These are phyloP conservation scores for Melikaiella ostensackeni DNA, from an alignment of 2,888 invertebrate genomes.

Conservation along the genomic window DNA sequence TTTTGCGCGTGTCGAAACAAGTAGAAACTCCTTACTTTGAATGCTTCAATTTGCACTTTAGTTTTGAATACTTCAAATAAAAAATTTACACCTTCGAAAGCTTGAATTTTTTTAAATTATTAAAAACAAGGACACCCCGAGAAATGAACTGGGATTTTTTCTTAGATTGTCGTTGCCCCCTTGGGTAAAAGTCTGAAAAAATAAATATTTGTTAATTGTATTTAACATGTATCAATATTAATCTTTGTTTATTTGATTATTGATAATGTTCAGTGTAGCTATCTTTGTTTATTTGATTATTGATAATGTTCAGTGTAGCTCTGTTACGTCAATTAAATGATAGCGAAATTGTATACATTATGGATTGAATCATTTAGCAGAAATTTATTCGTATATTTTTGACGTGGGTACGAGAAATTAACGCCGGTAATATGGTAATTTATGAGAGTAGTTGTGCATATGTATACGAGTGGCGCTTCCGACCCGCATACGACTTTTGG, in stretches of 20 bases:
- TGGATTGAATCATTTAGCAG: not conserved
- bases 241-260: not conserved
- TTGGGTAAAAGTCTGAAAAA: no score
- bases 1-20: no score
- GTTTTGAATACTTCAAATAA: no score
- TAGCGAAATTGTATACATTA: not conserved
- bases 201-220: not conserved
- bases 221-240: not conserved
- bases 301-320: not conserved
- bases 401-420: not conserved
- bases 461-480: not conserved
- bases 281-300: not conserved
- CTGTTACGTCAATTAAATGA: not conserved
- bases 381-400: not conserved
- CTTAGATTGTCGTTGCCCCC: no score
- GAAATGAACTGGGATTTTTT: no score
- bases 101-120: no score
- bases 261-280: not conserved
- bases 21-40: no score
- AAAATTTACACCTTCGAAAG: no score
- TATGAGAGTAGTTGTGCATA: not conserved
- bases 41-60: no score
- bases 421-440: not conserved
- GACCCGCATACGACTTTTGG: not conserved
- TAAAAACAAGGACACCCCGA: no score